A percentile compares a stretch with the other conserved stretches of the same genome.
These are phyloP conservation scores for Monopis laevigella DNA, from an alignment of 2,888 invertebrate species.

Conservation along the genomic window DNA sequence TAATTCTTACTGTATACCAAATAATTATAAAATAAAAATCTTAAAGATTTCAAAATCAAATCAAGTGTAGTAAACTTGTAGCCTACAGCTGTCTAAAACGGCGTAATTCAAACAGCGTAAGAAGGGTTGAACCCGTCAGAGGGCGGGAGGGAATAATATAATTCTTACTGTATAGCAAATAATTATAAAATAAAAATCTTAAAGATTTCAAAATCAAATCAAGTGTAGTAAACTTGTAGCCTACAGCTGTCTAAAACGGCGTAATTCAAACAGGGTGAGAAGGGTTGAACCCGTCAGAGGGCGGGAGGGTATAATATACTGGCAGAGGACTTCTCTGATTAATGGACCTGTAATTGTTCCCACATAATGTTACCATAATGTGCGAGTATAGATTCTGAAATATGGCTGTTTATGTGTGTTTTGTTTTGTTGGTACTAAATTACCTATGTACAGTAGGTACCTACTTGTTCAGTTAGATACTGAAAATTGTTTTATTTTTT, in stretches of 20 bases:
- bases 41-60: too few relatives aligned
- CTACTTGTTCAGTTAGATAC: too few relatives aligned
- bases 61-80: slow-evolving; percentile 12
- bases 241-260: slow-evolving; percentile 31
- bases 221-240: slow-evolving; percentile 12
- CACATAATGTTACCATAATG: slow-evolving; percentile 38
- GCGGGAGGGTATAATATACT: slow-evolving; percentile 42
- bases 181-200: too few relatives aligned
- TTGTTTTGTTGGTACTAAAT: too few relatives aligned
- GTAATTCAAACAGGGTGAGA: slow-evolving; percentile 32
- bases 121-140: too few relatives aligned
- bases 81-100: slow-evolving; percentile 29
- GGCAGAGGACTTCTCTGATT: slow-evolving; percentile 48
- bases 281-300: slow-evolving; percentile 44
- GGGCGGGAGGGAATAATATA: slow-evolving; percentile 42
- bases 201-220: slow-evolving; percentile 5
- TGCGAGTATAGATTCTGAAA: slow-evolving; percentile 6
- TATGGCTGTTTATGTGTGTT: too few relatives aligned
- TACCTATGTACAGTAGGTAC: too few relatives aligned
- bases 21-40: too few relatives aligned
- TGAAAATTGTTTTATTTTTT: too few relatives aligned
- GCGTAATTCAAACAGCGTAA: slow-evolving; percentile 32
- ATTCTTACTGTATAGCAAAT: too few relatives aligned
- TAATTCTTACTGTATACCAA: too few relatives aligned
- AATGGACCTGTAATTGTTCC: slow-evolving; percentile 59